These are phyloP conservation scores for Heliconius hewitsoni DNA, from an alignment of 1,140 invertebrate species.

Conservation along the genomic window DNA sequence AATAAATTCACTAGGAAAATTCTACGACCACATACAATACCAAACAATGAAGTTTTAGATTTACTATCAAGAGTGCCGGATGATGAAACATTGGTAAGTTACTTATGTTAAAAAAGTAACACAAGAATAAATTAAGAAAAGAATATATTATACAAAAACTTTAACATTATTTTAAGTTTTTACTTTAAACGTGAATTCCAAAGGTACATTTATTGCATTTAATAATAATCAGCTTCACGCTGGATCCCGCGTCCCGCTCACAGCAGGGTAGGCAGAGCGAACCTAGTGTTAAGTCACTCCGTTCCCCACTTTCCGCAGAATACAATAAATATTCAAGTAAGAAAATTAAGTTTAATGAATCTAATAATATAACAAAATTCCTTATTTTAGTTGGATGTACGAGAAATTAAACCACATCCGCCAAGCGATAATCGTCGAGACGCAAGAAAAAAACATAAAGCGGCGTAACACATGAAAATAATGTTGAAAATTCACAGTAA, in stretches of 20 bases:
- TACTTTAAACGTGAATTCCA: too few species aligned
- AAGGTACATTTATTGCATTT: too few species aligned
- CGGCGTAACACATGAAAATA: constrained; percentile 70
- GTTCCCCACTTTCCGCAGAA: too few species aligned
- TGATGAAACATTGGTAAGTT: constrained; percentile 93
- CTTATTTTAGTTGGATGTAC: constrained; percentile 77
- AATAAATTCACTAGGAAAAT: constrained; percentile 98
- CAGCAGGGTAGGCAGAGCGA: too few species aligned
- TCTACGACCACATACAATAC: constrained; percentile 94
- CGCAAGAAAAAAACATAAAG: constrained; percentile 83
- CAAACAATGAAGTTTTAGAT: constrained; percentile 98
- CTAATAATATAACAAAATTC: neutral
- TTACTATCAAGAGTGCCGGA: constrained; percentile 97
- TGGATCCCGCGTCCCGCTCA: too few species aligned
- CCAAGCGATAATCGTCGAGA: constrained; percentile 78
- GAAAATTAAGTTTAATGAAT: too few species aligned
- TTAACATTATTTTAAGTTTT: neutral
- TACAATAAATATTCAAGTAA: too few species aligned
- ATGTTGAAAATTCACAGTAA: neutral
- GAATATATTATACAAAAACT: neutral
- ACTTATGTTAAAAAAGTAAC: neutral
- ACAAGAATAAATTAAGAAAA: too few species aligned
- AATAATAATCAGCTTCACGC: too few species aligned
- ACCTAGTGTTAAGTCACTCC: too few species aligned
- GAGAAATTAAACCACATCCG: constrained; percentile 81